A percentile compares a stretch with the other conserved stretches of the same genome.
Evolutionary conservation across 2,797 vertebrate genomes (phyloP).

Genomic region (Sphenodon punctatus): DNA sequence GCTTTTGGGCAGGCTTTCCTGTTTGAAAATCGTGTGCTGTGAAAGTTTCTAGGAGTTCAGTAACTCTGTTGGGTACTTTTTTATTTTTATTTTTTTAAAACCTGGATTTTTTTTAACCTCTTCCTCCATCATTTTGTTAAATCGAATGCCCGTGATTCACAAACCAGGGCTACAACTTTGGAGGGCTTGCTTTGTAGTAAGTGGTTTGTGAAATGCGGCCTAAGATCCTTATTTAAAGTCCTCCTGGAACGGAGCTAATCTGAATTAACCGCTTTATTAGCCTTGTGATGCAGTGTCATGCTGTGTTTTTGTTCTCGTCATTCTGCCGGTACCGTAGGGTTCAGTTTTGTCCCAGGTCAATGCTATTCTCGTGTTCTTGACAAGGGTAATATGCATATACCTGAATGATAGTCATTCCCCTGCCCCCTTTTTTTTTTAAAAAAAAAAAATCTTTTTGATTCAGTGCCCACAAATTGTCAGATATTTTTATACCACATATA

Average conservation of each 20-base stretch:
- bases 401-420: too few relatives aligned
- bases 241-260: slow-evolving; percentile 44
- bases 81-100: background rate
- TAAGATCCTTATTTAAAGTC: slow-evolving; percentile 25
- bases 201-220: too few relatives aligned
- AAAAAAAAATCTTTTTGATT: slow-evolving; percentile 67
- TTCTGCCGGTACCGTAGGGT: slow-evolving; percentile 3
- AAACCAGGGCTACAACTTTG: too few relatives aligned
- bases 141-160: too few relatives aligned
- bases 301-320: background rate
- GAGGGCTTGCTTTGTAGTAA: too few relatives aligned
- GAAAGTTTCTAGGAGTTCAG: background rate
- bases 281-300: slow-evolving; percentile 3
- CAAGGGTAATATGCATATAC: slow-evolving; percentile 78
- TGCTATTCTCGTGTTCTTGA: slow-evolving; percentile 36
- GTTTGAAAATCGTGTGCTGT: too few relatives aligned
- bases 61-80: slow-evolving; percentile 5
- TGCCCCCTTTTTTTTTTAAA: too few relatives aligned
- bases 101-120: slow-evolving; percentile 1
- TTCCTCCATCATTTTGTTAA: background rate
- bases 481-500: slow-evolving; percentile 90
- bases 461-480: slow-evolving; percentile 82
- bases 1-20: too few relatives aligned
- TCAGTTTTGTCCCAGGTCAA: slow-evolving; percentile 40
- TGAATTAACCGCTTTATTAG: slow-evolving; percentile 26